Evolutionary conservation across 2,888 invertebrate genomes (phyloP), one percentile per base, ranked within the genome.

Genomic region (Caenorhabditis macrosperma): DNA sequence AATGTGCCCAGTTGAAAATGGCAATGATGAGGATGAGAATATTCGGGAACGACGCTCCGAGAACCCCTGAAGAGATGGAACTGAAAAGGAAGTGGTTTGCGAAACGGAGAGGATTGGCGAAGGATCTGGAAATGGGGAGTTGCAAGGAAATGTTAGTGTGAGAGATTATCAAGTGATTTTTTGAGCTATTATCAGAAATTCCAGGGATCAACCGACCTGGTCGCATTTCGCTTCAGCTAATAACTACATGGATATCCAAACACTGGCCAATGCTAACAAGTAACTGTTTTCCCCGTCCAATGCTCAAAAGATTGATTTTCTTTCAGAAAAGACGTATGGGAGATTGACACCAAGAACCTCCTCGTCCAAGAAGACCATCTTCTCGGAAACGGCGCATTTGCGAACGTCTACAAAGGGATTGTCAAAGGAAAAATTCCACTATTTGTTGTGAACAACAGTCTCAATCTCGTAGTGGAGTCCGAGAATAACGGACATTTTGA

Each of bases 351-450:
- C 5, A 81, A 83, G 33, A 80, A 86, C 44, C 55, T 87, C 10
- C 28, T 83, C 9, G 71, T 87, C n/a, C 80, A 86, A 54, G 83
- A 87, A 26, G 77, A 83, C 15, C 77, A 83, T 50, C 74, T 86
- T 12, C 79, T 88, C 5, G 88, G 88, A 17, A 81, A 80, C 30
- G 88, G 88, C 30, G 88, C 88, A 9, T 88, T 88, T 78, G 87
- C 88, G 1, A 82, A 82, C 6, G 88, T 88, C 4, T 88, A 78
- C 75, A 82, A 83, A 54, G 86, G 83, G 48, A 81, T 83, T 15
- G 46, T 87, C 15, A 86, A 78, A 48, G 86, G 87, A 69, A 66
- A 69, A 68, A 81, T 85, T n/a, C 84, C 84, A 10, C 55, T 85
- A 15, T 38, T 83, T 0, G 64, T 75, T 9, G 81, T 82, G 10